Conservation (phyloP, 1,140 invertebrate genomes). For the Cherax quadricarinatus region DNA sequence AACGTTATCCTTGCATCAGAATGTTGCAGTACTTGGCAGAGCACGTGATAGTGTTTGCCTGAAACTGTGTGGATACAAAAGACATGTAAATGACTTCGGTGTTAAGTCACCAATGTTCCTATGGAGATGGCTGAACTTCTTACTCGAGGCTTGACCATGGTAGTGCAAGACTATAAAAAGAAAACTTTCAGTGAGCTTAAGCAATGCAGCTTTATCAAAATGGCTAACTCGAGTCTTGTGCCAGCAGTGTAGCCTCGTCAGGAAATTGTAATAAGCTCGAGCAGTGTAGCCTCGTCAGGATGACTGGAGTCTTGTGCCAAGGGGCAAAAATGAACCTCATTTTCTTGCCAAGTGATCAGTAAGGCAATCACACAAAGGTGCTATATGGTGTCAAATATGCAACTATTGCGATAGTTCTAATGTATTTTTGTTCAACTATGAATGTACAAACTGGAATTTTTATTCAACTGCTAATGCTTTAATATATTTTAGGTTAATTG, state of each 20-base stretch:
- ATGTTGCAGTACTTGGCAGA: neutral
- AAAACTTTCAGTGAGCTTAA: too few relatives aligned
- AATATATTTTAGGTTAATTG: constrained; percentile 39
- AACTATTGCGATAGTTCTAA: neutral
- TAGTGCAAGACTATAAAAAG: neutral
- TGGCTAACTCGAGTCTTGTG: too few relatives aligned
- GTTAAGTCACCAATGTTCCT: neutral
- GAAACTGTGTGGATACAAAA: neutral
- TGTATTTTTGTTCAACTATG: neutral
- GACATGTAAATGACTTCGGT: neutral
- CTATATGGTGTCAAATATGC: constrained; percentile 7
- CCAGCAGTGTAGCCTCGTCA: too few relatives aligned
- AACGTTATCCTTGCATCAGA: neutral
- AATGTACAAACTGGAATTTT: constrained; percentile 55
- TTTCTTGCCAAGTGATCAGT: neutral
- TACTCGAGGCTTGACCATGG: neutral
- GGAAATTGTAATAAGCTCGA: neutral
- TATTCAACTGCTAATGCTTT: constrained; percentile 45
- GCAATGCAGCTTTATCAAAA: too few relatives aligned
- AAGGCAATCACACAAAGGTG: neutral
- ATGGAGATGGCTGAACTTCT: neutral
- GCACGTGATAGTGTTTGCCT: neutral
- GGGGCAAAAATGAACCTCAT: neutral
- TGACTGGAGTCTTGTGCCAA: neutral
- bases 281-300: neutral